These are phyloP conservation scores for Ptilonorhynchus violaceus DNA, from an alignment of 2,113 vertebrate species.

Conservation along the genomic window DNA sequence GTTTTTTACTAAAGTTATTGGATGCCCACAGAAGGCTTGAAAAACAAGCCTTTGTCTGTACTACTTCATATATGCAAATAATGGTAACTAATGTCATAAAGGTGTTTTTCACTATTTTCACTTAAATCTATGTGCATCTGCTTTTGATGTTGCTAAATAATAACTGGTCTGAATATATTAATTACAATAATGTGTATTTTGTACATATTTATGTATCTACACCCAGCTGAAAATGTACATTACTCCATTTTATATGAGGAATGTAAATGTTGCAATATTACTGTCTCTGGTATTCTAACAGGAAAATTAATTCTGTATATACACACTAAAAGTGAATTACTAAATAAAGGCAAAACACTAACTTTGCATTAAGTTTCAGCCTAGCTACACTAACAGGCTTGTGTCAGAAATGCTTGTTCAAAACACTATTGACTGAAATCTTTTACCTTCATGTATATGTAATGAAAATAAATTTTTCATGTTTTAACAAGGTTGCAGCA, in stretches of 20 bases:
- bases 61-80: constrained; percentile 66
- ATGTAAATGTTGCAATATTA: constrained; percentile 71
- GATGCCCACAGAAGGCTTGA: constrained; percentile 55
- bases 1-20: constrained; percentile 47
- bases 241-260: constrained; percentile 73
- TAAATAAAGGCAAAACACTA: constrained; percentile 71
- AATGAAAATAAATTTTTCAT: constrained; percentile 75
- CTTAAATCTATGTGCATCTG: constrained; percentile 61
- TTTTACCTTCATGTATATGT: constrained; percentile 71
- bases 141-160: constrained; percentile 64
- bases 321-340: constrained; percentile 51
- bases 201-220: constrained; percentile 78
- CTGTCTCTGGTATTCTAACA: constrained; percentile 60
- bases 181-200: constrained; percentile 71
- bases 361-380: constrained; percentile 65
- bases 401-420: constrained; percentile 66
- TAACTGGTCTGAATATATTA: constrained; percentile 66
- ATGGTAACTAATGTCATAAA: constrained; percentile 61
- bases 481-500: constrained; percentile 64
- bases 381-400: constrained; percentile 67
- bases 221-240: constrained; percentile 64
- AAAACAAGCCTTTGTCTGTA: constrained; percentile 44
- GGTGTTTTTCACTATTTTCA: constrained; percentile 63
- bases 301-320: constrained; percentile 68
- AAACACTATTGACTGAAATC: constrained; percentile 70